phyloP scores from a whole-genome alignment of 2,888 invertebrate genomes.

The Saturnia pavonia region DNA sequence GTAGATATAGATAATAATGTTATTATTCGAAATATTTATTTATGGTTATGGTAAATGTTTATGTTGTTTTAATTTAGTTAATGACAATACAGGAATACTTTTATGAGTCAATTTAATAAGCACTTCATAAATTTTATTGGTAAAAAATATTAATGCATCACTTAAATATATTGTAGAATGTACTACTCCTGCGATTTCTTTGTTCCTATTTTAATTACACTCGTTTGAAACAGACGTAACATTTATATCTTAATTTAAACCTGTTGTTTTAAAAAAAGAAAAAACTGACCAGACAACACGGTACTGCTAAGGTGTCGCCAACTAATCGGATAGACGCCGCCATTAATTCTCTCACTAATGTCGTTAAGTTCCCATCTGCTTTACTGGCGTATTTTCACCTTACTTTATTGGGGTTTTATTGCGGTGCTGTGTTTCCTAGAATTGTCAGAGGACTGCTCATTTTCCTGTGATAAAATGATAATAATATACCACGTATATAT shows the following conservation, averaged over 20 bases:
- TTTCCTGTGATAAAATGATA: neutral
- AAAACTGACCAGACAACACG: conserved; percentile 16
- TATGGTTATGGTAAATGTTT: no score
- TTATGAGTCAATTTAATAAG: no score
- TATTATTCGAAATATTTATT: no score
- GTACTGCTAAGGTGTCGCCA: conserved; percentile 34
- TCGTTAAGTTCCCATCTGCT: conserved; percentile 32
- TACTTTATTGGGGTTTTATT: conserved; percentile 27
- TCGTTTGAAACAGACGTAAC: neutral
- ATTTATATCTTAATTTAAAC: neutral
- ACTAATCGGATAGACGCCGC: conserved; percentile 38
- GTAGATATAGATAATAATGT: no score
- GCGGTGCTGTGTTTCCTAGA: conserved; percentile 10
- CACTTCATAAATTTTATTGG: no score
- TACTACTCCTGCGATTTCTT: no score
- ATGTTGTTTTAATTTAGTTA: no score
- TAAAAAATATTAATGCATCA: no score
- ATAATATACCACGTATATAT: neutral
- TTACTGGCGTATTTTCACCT: conserved; percentile 29
- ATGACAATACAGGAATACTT: no score
- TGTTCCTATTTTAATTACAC: no score
- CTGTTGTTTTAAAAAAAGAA: neutral
- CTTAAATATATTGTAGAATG: no score
- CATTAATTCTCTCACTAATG: conserved; percentile 40
- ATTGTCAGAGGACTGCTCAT: neutral